Base-by-base conservation (phyloP, 2,113 vertebrate genomes). In the Calidris pugnax region DNA sequence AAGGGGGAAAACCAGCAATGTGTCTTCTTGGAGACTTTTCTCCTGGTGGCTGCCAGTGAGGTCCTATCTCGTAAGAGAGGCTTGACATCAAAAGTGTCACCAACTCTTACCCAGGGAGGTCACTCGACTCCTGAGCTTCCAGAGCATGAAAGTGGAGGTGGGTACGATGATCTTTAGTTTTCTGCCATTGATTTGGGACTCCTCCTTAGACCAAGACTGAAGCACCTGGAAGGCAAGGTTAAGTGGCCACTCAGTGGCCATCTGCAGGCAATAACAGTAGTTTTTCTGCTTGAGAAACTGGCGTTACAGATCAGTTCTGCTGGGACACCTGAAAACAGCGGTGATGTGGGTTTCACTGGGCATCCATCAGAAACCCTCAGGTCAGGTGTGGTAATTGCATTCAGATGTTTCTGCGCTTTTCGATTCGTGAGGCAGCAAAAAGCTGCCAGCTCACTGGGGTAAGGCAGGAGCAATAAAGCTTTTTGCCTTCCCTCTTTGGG, bases 401-500 rank as follows among this genome's bases (percentile, higher is more conserved):
- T 91, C 59, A 71, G 73, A 71, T 39, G 20, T 87, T 92, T 84
- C 30, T 62, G 68, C 14, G 5, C 76, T 47, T 72, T 73, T 51
- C 33, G 63, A 3, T n/a, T 71, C 0, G 0, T 59, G 59, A 89
- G 43, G 72, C 83, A 90, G 55, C 64, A 55, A 91, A 88, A 94
- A 85, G 39, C 90, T 72, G 60, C 43, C 83, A 87, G 82, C 48
- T 96, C 85, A 56, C 24, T 39, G 30, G 19, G 14, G 82, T 59
- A 89, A 78, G 68, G 73, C 90, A 96, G 30, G 23, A 96, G 75
- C 68, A 89, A 77, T 60, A 92, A 71, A 64, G 79, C 83, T 86
- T 86, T 95, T 90, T 7, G 39, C 76, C 56, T 93, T 88, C 73
- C 53, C 45, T 87, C 87, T 85, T 64, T 81, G 75, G 26, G 39